A percentile compares a stretch with the other conserved stretches of the same genome.
Evolutionary conservation across 2,888 invertebrate genomes (phyloP).

Genomic region (Platerodrilus igneus): DNA sequence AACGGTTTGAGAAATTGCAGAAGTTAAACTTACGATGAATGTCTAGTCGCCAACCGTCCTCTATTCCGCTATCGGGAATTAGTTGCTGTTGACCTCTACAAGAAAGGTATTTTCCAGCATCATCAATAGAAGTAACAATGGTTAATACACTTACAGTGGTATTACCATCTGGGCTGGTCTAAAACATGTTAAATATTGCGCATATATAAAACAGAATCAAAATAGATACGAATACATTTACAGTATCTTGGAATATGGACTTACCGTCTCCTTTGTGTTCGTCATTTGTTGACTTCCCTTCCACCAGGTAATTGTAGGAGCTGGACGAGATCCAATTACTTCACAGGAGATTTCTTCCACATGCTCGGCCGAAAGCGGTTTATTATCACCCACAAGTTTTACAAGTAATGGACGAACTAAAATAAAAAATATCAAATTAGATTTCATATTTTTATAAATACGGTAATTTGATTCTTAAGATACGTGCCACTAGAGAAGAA

Average conservation of each 20-base stretch:
- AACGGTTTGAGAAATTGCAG: no score
- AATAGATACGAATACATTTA: no score
- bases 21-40: constrained; percentile 82
- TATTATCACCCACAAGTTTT: constrained; percentile 63
- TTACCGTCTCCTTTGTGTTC: constrained; percentile 63
- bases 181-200: constrained; percentile 21
- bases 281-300: constrained; percentile 65
- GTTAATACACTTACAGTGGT: constrained; percentile 72
- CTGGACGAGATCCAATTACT: constrained; percentile 68
- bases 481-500: no score
- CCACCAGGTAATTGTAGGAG: constrained; percentile 77
- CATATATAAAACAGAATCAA: constrained; percentile 15
- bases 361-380: constrained; percentile 66
- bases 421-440: constrained; percentile 36
- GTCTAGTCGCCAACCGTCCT: constrained; percentile 76
- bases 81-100: constrained; percentile 75
- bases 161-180: constrained; percentile 67
- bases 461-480: no score
- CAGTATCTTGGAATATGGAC: no score
- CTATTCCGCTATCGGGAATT: constrained; percentile 69
- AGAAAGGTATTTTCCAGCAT: constrained; percentile 70
- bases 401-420: constrained; percentile 70
- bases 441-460: neutral
- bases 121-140: constrained; percentile 73
- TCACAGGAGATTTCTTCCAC: constrained; percentile 69